Base-by-base conservation (phyloP, 2,797 vertebrate genomes). In the Phylloscopus collybita region DNA sequence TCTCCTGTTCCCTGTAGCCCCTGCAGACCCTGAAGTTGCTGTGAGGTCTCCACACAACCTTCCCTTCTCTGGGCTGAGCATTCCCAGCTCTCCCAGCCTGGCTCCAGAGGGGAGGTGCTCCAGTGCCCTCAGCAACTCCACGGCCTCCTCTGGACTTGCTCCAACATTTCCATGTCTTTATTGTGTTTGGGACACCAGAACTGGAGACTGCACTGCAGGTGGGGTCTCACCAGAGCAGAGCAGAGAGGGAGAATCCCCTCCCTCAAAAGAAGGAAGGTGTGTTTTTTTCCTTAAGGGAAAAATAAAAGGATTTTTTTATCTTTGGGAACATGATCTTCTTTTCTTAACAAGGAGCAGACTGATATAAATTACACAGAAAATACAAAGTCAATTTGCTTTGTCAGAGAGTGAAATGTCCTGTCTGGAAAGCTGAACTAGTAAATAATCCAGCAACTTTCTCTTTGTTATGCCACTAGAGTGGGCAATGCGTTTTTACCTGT, bases 101-200 rank as follows among this genome's bases (percentile, higher is more conserved):
- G 13, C 2, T 49, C 51, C 44, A 30, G 0, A 1, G 1, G 36
- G 5, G 7, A 49, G 16, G 2, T 19, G 12, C 20, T 38, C 34
- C 59, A 56, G 30, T 8, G 4, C 34, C 26, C 5, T 44, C 36
- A 30, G 13, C 16, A 51, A 3, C 32, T 16, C 1, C 19, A 4
- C 6, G 38, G 23, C n/a, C 11, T 40, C 56, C 25, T 69, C 64
- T 40, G 40, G 16, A 17, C 7, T 34, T 3, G 0, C 1, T 30
- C 54, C 64, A 38, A 5, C 10, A 9, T 0, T 47, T 78, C 57
- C 30, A 4, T 30, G 30, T 42, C 65, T 1, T 70, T 9, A 2
- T 27, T 7, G 0, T 34, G 6, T 15, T 30, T 17, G 42, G 49
- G 14, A 49, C 49, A 13, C 8, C 30, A 56, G 30, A 12, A 11